Percentiles rank a stretch among this genome's conserved stretches.
These are phyloP conservation scores for Sycophila texana DNA, from an alignment of 2,888 invertebrate species.

Conservation along the genomic window DNA sequence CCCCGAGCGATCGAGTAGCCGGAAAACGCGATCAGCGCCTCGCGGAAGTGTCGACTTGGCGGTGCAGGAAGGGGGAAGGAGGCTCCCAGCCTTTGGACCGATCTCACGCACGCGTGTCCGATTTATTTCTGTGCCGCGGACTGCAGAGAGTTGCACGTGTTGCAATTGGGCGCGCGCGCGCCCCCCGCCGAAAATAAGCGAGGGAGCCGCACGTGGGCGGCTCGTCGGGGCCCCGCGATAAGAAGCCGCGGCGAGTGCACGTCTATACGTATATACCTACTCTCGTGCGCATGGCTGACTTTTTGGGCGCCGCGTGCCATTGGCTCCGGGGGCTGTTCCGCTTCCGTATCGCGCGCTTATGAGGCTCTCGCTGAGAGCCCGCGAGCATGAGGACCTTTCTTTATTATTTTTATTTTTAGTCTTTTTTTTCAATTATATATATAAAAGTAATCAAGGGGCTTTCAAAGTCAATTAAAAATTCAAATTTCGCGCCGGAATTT, in stretches of 20 bases:
- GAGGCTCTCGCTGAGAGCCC: neutral
- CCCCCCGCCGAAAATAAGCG: conserved; percentile 10
- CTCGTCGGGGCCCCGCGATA: conserved; percentile 12
- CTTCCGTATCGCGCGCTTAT: neutral
- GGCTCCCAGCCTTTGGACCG: conserved; percentile 1
- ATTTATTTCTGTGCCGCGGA: conserved; percentile 26
- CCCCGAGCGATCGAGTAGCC: neutral
- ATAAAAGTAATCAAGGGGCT: no score
- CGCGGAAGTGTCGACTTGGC: no score
- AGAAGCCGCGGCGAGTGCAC: neutral
- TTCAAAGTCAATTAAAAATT: no score
- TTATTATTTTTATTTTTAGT: no score
- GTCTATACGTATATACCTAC: no score
- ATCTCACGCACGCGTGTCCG: conserved; percentile 13
- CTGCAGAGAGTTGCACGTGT: no score
- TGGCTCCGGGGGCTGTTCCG: neutral
- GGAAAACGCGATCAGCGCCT: neutral
- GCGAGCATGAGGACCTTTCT: no score
- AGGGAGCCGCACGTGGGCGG: neutral
- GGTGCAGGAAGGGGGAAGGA: neutral
- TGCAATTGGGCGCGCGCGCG: conserved; percentile 24
- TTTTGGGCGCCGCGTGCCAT: neutral
- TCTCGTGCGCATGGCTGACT: neutral
- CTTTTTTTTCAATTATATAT: no score
- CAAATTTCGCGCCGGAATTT: no score